Conservation (phyloP, 1,140 invertebrate species). For the Apis mellifera region Amel_HAv3.1 CM009941.2:12447001-12447500, state of each 20-base stretch:
- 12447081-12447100: conserved; percentile 72
- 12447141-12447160: conserved; percentile 75
- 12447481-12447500: not conserved
- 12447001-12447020: conserved; percentile 61
- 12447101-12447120: conserved; percentile 71
- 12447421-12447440: not conserved
- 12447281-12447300: conserved; percentile 64
- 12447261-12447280: conserved; percentile 66
- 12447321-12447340: conserved; percentile 65
- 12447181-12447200: conserved; percentile 76
- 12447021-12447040: conserved; percentile 71
- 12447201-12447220: conserved; percentile 75
- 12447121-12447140: conserved; percentile 60
- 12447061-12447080: conserved; percentile 76
- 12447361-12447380: conserved; percentile 17
- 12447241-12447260: conserved; percentile 54
- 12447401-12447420: not conserved
- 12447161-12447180: conserved; percentile 71
- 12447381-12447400: not conserved
- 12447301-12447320: conserved; percentile 59
- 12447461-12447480: not conserved
- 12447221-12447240: conserved; percentile 77
- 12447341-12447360: conserved; percentile 41
- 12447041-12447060: conserved; percentile 51
- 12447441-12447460: not conserved